Evolutionary conservation across 1,140 invertebrate species (phyloP), one percentile per base, ranked within the genome.

Genomic region (Nilaparvata lugens): DNA sequence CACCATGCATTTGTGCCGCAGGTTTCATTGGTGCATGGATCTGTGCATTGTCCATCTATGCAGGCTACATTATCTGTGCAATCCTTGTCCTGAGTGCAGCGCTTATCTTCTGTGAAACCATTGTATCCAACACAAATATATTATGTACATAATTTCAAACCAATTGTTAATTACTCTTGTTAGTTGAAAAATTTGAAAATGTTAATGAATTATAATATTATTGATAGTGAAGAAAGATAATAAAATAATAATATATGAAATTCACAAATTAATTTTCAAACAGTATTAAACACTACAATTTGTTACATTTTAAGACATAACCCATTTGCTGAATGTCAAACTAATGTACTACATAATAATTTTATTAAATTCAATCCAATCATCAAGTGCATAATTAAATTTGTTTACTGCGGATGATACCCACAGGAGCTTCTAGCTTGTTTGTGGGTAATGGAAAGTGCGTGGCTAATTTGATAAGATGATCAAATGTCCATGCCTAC

Each of bases 51-150:
- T 61, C 78, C 78, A 64, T 75, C 74, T 68, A 83, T 74, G 76
- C 85, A 88, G 70, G 80, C 79, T 69, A 82, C 75, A 72, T 75
- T 76, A 66, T 81, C 77, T 68, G 76, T 79, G 76, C 85, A 88
- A 67, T 87, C 81, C 67, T 77, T 75, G 73, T 87, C 77, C 71
- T 74, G 73, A 66, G 76, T 78, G 78, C 81, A 83, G 64, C 56
- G 56, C 42, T 56, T 67, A 40, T 45, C 57, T 53, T 63, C 65
- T 64, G 65, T 62, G 65, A 64, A 63, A 64, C 54, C 25, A 66
- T 64, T 35, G 24, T 54, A 60, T 60, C 52, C 53, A 53, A 43
- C 52, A 51, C 43, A 58, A 43, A 63, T 62, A 48, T 58, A 54
- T 43, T 31, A 28, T 24, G 54, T 53, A 60, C 53, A 24, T 19